Evolutionary conservation across 1,140 invertebrate genomes (phyloP), one percentile per base, ranked within the genome.

Genomic region (Asbolus verrucosus): DNA sequence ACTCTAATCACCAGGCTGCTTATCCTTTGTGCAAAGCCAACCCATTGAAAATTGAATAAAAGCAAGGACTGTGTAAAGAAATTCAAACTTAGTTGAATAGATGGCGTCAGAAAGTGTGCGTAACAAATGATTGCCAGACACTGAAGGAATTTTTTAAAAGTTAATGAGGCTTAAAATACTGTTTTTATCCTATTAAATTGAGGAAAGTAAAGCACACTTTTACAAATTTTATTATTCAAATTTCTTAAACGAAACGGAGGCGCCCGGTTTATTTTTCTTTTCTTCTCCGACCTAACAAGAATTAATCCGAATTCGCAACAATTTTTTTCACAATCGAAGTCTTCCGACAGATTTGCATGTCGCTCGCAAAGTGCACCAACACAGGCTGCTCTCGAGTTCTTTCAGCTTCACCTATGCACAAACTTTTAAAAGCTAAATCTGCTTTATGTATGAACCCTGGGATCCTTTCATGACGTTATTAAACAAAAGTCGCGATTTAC

Each of bases 31-130:
- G 66, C 50, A 63, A 27, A 18, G 21, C 15, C 38, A 60, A 60
- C 39, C 70, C 54, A 71, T 71, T 71, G 50, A 67, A 71, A 67
- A 71, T 67, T 67, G 65, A 60, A 71, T 71, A 67, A 71, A 71
- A 59, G 70, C 38, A 66, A 66, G 46, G 60, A 59, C 63, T 70
- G 33, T 70, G 62, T 66, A 68, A 68, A 68, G 70, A 72, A 72
- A 59, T 68, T 72, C 60, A 65, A 68, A 54, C 14, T 38, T 39
- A 71, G 61, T 13, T 50, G 65, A 65, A 72, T 65, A 54, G 66
- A 68, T 60, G 70, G 33, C 70, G 39, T 65, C 54, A 63, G 60
- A 72, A 65, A 68, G 70, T 65, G 60, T 50, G 70, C 70, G 65
- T 72, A 72, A 72, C 70, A 72, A 71, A 68, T 38, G 60, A 65